A percentile compares a stretch with the other conserved stretches of the same genome.
These are phyloP conservation scores for Notarius quadriscutis DNA, from an alignment of 2,113 vertebrate species.

Conservation along the genomic window DNA sequence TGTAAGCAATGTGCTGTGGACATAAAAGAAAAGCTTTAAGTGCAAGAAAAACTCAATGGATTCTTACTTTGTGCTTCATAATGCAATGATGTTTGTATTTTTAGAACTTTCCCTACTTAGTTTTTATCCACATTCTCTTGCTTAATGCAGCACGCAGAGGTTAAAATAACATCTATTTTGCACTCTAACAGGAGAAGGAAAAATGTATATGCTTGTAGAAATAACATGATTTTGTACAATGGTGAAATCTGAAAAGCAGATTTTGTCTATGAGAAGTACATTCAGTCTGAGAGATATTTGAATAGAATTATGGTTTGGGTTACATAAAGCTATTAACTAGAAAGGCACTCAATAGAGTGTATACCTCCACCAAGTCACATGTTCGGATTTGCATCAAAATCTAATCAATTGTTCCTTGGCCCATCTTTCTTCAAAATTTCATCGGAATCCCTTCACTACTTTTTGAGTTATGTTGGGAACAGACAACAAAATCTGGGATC, in stretches of 20 bases:
- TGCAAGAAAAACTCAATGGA: slow-evolving; percentile 26
- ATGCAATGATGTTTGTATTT: slow-evolving; percentile 49
- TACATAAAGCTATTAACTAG: neutral
- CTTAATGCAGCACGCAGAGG: slow-evolving; percentile 31
- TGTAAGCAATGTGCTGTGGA: slow-evolving; percentile 38
- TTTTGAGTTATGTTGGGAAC: too few species aligned
- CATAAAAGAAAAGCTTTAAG: slow-evolving; percentile 35
- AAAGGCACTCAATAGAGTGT: too few species aligned
- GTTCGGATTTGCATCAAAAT: too few species aligned
- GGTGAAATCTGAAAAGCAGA: neutral
- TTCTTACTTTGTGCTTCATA: slow-evolving; percentile 36
- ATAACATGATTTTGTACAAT: slow-evolving; percentile 12
- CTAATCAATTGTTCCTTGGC: too few species aligned
- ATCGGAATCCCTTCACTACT: too few species aligned
- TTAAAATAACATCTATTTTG: slow-evolving; percentile 45
- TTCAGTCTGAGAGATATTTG: neutral
- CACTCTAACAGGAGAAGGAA: slow-evolving; percentile 26
- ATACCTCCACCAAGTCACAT: too few species aligned
- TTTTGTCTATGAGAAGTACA: neutral
- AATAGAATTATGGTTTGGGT: neutral
- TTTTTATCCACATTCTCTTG: slow-evolving; percentile 10
- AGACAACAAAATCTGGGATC: too few species aligned
- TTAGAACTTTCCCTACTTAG: slow-evolving; percentile 31
- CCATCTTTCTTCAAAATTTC: too few species aligned
- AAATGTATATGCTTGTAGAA: slow-evolving; percentile 13